Conservation (phyloP, 2,888 invertebrate species). For the Microchrysa polita region DNA sequence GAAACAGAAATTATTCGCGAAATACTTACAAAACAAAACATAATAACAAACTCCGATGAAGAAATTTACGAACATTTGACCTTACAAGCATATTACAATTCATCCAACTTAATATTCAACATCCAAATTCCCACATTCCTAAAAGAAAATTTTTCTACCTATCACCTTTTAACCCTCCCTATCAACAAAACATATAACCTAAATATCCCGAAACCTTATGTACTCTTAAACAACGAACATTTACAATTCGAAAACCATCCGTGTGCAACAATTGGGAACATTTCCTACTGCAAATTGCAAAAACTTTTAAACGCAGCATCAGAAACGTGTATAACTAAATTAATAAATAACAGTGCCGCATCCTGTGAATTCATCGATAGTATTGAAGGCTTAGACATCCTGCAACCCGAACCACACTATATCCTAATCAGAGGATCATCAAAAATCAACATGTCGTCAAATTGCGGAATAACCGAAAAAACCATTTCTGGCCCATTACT, state of each 20-base stretch:
- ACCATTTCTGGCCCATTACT: conserved; percentile 3
- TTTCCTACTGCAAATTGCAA: too few relatives aligned
- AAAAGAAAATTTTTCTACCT: background rate
- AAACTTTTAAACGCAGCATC: too few relatives aligned
- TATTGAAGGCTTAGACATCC: background rate
- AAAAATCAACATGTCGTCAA: background rate
- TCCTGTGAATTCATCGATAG: conserved; percentile 3
- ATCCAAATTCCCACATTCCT: background rate
- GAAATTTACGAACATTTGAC: background rate
- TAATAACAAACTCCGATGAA: background rate
- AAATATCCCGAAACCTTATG: background rate
- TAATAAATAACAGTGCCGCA: background rate
- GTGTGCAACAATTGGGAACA: background rate
- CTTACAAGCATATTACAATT: conserved; percentile 4
- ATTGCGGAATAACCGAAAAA: background rate
- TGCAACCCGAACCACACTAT: conserved; percentile 13
- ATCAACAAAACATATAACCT: background rate
- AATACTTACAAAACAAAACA: too few relatives aligned
- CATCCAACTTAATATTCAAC: background rate
- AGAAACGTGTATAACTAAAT: conserved; percentile 2
- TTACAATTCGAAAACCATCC: background rate
- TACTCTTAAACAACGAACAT: background rate
- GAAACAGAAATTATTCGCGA: too few relatives aligned
- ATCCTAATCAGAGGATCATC: background rate
- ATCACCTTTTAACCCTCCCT: background rate